A percentile compares a stretch with the other conserved stretches of the same genome.
Evolutionary conservation across 2,888 invertebrate species (phyloP).

Genomic region (Lasioglossum malachurum): DNA sequence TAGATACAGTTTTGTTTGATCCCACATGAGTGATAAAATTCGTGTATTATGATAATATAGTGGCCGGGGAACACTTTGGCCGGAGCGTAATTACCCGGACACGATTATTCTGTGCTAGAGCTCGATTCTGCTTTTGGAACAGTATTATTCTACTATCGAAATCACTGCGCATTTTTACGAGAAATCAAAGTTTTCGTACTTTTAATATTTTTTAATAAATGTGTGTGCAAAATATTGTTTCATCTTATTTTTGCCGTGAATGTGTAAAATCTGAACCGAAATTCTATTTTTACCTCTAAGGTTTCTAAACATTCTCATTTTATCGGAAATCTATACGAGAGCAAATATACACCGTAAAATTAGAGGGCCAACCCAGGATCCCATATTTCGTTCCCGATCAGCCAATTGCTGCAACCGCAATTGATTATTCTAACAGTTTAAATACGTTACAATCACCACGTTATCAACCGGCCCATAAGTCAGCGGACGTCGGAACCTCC

Average conservation of each 20-base stretch:
- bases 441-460: slow-evolving; percentile 23
- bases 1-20: neutral
- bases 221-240: neutral
- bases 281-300: neutral
- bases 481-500: neutral
- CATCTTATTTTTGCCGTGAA: neutral
- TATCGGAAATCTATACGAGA: neutral
- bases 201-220: too few species aligned
- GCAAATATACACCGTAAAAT: neutral
- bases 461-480: slow-evolving; percentile 35
- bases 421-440: slow-evolving; percentile 13
- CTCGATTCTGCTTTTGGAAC: neutral
- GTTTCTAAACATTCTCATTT: neutral
- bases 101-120: neutral
- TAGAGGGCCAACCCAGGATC: neutral
- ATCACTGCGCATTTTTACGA: too few species aligned
- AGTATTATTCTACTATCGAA: neutral
- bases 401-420: slow-evolving; percentile 13
- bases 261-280: neutral
- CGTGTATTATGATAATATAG: neutral
- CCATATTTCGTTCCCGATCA: neutral
- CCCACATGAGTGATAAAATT: slow-evolving; percentile 3
- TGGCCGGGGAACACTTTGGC: slow-evolving; percentile 23
- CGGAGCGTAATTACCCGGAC: neutral
- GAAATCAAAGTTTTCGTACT: too few species aligned